Percentiles rank a stretch among this genome's conserved stretches.
These are phyloP conservation scores for Oreochromis mossambicus DNA, from an alignment of 2,797 vertebrate genomes.

Conservation along the genomic window DNA sequence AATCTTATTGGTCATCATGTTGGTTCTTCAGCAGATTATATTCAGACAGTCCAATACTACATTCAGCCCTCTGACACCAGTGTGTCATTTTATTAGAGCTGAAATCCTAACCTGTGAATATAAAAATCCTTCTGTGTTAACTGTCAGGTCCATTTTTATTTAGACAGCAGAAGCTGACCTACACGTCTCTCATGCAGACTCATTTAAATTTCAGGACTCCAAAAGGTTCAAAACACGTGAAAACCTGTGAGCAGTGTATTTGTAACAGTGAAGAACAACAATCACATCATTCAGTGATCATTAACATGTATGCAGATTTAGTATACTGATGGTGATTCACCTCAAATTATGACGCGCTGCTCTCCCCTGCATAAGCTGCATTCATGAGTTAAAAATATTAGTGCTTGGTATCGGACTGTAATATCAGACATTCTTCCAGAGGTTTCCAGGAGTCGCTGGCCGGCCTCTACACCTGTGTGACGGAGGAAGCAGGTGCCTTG, in stretches of 20 bases:
- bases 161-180: background rate
- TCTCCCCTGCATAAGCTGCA: background rate
- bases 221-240: background rate
- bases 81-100: background rate
- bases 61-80: background rate
- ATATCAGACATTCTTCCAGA: background rate
- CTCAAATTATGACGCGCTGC: background rate
- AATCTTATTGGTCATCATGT: background rate
- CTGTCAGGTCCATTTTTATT: background rate
- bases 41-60: background rate
- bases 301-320: background rate
- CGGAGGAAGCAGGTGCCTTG: background rate
- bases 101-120: background rate
- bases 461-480: background rate
- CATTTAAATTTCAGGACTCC: background rate
- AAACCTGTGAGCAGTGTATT: background rate
- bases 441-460: background rate
- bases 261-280: background rate
- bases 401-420: rapidly evolving
- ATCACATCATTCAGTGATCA: background rate
- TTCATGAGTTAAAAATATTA: background rate
- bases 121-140: background rate
- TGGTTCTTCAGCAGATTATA: background rate
- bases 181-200: background rate
- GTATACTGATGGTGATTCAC: background rate